Percentiles rank a stretch among this genome's conserved stretches.
Evolutionary conservation across 2,888 invertebrate genomes (phyloP).

Genomic region (Cancer borealis): DNA sequence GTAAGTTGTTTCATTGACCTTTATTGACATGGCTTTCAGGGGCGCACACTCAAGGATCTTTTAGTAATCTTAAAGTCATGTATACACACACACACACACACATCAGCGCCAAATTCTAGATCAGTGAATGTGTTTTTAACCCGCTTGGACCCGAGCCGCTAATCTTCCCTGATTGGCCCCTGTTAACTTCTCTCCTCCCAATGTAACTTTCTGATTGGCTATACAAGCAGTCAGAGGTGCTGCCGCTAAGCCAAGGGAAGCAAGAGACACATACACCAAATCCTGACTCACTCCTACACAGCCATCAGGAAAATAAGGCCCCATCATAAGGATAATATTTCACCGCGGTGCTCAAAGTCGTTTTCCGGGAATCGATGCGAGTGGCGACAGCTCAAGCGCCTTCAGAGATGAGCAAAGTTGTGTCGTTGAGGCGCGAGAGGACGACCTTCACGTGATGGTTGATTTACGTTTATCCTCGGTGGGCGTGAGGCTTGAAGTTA

Average conservation of each 20-base stretch:
- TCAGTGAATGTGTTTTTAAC: background rate
- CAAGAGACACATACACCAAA: background rate
- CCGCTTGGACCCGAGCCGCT: background rate
- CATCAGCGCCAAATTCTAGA: background rate
- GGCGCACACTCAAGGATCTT: background rate
- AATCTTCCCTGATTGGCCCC: background rate
- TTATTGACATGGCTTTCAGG: background rate
- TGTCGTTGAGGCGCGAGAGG: background rate
- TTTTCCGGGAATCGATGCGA: background rate
- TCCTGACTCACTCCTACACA: background rate
- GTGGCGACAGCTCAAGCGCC: background rate
- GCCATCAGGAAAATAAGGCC: background rate
- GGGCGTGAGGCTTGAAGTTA: background rate
- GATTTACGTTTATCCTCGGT: background rate
- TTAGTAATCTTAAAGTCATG: background rate
- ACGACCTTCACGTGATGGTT: background rate
- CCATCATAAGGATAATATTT: background rate
- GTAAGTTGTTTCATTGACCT: background rate
- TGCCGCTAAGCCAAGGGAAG: background rate
- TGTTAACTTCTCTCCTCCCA: background rate
- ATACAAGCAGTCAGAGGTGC: background rate
- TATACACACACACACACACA: conserved; percentile 14
- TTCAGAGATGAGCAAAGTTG: background rate
- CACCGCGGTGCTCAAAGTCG: background rate
- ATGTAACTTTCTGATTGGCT: background rate